Evolutionary conservation across 2,113 vertebrate species (phyloP).

Genomic region (Melanostigma gelatinosum): DNA sequence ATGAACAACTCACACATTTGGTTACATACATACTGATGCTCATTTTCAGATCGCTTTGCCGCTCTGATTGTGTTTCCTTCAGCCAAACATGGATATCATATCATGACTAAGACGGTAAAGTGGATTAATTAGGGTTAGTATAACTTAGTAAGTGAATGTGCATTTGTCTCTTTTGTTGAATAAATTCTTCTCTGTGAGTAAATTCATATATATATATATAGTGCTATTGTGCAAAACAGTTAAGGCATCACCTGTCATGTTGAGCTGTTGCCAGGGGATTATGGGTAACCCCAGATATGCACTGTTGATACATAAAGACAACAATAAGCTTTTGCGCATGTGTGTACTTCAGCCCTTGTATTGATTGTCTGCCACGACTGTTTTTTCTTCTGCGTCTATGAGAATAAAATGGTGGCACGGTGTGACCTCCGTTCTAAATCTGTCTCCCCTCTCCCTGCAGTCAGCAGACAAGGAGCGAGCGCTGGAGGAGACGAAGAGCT

Average conservation of each 20-base stretch:
- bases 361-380: neutral
- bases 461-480: constrained; percentile 94
- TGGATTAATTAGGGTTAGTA: neutral
- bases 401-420: neutral
- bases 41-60: neutral
- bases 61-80: neutral
- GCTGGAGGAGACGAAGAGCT: constrained; percentile 98
- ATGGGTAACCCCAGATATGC: neutral
- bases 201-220: too few relatives aligned
- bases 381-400: neutral
- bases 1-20: neutral
- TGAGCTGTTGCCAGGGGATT: neutral
- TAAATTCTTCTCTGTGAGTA: too few relatives aligned
- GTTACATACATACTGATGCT: constrained; percentile 17
- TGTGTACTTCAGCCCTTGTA: neutral
- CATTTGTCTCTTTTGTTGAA: neutral
- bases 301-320: neutral
- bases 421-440: constrained; percentile 14
- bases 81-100: neutral
- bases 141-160: neutral
- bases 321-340: neutral
- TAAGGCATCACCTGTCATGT: neutral
- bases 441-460: constrained; percentile 69
- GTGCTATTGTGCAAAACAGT: neutral
- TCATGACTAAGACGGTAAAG: neutral